Conservation (phyloP, 2,797 vertebrate species). For the Anas flavirostris region DNA sequence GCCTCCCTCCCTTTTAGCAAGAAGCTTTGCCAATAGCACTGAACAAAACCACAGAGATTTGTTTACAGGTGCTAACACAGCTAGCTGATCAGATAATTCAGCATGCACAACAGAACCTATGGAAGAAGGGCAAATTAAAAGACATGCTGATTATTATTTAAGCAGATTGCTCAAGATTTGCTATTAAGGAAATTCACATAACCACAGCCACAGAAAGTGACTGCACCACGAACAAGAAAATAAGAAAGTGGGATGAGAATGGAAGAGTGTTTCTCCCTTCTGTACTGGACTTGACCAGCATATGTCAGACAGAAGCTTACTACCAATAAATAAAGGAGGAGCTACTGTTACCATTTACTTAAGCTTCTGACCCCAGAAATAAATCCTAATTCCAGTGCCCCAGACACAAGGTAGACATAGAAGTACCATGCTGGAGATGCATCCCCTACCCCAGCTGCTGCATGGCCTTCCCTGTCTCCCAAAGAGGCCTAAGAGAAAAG, state of each 20-base stretch:
- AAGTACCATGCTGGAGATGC: background rate
- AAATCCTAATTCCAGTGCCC: background rate
- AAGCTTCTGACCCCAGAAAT: background rate
- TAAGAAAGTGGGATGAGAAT: background rate
- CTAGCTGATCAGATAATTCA: background rate
- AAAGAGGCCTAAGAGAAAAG: background rate
- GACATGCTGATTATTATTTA: constrained; percentile 8
- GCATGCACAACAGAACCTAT: background rate
- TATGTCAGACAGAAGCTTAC: background rate
- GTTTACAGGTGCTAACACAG: background rate
- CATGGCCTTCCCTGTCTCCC: background rate
- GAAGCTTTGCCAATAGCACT: background rate
- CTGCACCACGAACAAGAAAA: background rate
- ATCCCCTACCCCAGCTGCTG: background rate
- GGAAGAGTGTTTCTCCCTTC: background rate
- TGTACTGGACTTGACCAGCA: background rate
- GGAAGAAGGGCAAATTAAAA: background rate
- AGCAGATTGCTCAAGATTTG: background rate
- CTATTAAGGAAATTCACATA: background rate
- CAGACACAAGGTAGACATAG: background rate
- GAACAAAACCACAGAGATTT: background rate
- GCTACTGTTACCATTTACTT: background rate
- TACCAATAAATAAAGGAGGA: background rate
- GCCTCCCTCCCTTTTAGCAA: background rate
- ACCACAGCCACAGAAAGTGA: background rate